Conservation (phyloP, 2,113 vertebrate genomes). For the Eretmochelys imbricata region DNA sequence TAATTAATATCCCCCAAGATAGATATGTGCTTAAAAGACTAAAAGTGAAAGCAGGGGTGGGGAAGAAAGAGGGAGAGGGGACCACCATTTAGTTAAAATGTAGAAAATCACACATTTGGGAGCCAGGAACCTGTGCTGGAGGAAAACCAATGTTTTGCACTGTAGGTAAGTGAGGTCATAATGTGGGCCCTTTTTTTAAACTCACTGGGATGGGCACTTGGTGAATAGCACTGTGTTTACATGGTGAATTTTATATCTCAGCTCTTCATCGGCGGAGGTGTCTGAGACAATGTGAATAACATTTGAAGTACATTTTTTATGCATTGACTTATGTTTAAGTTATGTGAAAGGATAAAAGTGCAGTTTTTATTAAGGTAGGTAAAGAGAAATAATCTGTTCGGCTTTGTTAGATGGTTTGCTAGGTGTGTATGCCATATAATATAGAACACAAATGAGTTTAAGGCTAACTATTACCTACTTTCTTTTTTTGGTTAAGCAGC, state of each 20-base stretch:
- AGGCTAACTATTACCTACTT: background rate
- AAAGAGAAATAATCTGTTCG: background rate
- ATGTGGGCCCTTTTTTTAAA: background rate
- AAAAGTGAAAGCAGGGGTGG: background rate
- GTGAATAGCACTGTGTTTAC: slow-evolving; percentile 2
- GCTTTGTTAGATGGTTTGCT: background rate
- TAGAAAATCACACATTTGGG: background rate
- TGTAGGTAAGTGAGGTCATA: background rate
- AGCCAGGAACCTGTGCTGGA: background rate
- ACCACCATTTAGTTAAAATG: background rate
- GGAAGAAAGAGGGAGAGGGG: background rate
- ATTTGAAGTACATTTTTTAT: background rate
- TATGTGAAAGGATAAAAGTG: background rate
- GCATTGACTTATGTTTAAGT: background rate
- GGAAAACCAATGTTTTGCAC: background rate
- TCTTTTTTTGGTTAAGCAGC: background rate
- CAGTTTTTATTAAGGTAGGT: background rate
- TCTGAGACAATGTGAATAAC: background rate
- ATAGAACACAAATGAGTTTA: background rate
- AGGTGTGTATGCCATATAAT: background rate
- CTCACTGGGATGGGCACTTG: background rate
- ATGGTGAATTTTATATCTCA: background rate
- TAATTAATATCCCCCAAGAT: background rate
- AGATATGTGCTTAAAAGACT: background rate
- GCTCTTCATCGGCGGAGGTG: background rate